Percentiles rank a stretch among this genome's conserved stretches.
Conservation (phyloP, 2,888 invertebrate species). For the Drosophila mayaguana region DNA sequence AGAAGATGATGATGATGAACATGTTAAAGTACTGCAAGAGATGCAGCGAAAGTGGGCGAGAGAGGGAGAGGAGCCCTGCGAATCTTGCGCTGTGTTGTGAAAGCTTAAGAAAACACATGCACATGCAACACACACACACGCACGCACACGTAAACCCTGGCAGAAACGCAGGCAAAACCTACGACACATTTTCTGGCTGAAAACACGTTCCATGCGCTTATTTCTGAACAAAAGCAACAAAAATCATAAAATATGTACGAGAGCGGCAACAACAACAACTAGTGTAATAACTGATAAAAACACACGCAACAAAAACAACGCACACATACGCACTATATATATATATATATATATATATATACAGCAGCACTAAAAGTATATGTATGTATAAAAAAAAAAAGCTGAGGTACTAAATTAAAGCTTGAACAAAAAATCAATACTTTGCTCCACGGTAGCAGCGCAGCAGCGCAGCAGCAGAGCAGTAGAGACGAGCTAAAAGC, state of each 20-base stretch:
- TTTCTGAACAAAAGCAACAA: conserved; percentile 44
- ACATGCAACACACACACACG: not conserved
- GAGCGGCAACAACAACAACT: conserved; percentile 30
- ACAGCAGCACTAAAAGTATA: conserved; percentile 14
- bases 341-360: conserved; percentile 15
- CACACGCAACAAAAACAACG: conserved; percentile 45
- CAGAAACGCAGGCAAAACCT: conserved; percentile 50
- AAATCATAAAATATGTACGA: conserved; percentile 45
- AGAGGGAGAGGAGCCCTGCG: conserved; percentile 2
- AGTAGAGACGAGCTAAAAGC: conserved; percentile 29
- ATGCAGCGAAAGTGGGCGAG: not conserved
- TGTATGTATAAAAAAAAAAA: conserved; percentile 28
- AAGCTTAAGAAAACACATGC: conserved; percentile 39
- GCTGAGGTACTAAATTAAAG: conserved; percentile 72
- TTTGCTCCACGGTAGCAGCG: conserved; percentile 46
- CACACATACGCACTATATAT: conserved; percentile 19
- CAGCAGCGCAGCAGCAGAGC: conserved; percentile 17
- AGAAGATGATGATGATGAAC: conserved; percentile 11
- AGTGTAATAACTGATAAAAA: conserved; percentile 71
- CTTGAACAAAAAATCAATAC: conserved; percentile 76
- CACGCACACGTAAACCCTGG: not conserved
- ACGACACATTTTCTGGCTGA: conserved; percentile 60
- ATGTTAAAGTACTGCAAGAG: not conserved
- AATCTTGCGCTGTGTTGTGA: conserved; percentile 52
- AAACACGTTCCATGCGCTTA: conserved; percentile 70